Evolutionary conservation across 2,888 invertebrate species (phyloP), one percentile per base, ranked within the genome.

Genomic region (Lampropteryx suffumata): DNA sequence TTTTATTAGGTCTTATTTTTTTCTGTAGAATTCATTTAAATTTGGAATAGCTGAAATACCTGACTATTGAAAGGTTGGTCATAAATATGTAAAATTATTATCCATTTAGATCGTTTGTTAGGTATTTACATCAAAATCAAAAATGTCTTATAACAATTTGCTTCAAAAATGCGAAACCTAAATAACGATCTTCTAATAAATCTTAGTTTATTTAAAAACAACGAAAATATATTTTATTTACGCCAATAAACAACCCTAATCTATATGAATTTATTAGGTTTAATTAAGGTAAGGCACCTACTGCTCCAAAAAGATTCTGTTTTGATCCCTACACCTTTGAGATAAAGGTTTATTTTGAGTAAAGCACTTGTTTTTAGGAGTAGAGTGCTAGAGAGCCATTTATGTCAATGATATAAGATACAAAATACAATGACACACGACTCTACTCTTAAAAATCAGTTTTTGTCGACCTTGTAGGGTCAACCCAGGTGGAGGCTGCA

Each of bases 401-500:
- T n/a, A n/a, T n/a, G n/a, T n/a, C n/a, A n/a, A n/a, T n/a, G n/a
- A n/a, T n/a, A n/a, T n/a, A n/a, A n/a, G n/a, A n/a, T n/a, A n/a
- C n/a, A n/a, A n/a, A n/a, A n/a, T n/a, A n/a, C n/a, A n/a, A n/a
- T n/a, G n/a, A n/a, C n/a, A n/a, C n/a, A n/a, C n/a, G n/a, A n/a
- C n/a, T n/a, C n/a, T n/a, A n/a, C n/a, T n/a, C n/a, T n/a, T n/a
- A n/a, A n/a, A n/a, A n/a, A n/a, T n/a, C n/a, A n/a, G n/a, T n/a
- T n/a, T n/a, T n/a, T 32, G 9, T 52, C 34, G 48, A 55, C 51
- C 56, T 56, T 55, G 47, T 28, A 48, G 55, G 60, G 61, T 61
- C 61, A 49, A 40, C 36, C 46, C 58, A 50, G 56, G 45, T 59
- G 55, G 66, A 57, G 64, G 62, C 50, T 64, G 79, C 57, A 76